Evolutionary conservation across 2,113 vertebrate genomes (phyloP), one percentile per base, ranked within the genome.

Genomic region (Azemiops feae): DNA sequence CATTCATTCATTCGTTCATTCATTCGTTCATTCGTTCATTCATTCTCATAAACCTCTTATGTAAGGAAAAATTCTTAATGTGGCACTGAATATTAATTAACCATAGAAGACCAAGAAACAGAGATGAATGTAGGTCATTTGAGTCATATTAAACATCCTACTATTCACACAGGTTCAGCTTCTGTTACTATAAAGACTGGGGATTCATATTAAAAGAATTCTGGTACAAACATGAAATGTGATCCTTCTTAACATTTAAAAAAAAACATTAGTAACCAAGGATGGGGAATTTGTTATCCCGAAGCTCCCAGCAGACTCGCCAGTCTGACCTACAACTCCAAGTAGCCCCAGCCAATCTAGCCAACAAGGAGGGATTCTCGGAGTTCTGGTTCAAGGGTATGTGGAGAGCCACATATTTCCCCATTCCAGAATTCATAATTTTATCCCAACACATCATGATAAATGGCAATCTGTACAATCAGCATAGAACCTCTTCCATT

Each of bases 11-110:
- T 12, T 88, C 7, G n/a, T n/a, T n/a, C n/a, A n/a, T 47, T n/a
- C 14, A 57, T 11, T 39, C 50, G 47, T 60, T 60, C 58, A 3
- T 27, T 60, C 8, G 25, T 60, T 60, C 58, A 39, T 20, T 47
- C 8, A 7, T 50, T 30, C 45, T 55, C 12, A 88, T 45, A 81
- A 89, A n/a, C 55, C 47, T 58, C 53, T 3, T 50, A 11, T 89
- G 53, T 11, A 34, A 88, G 0, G 0, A 95, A 27, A 2, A 64
- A 1, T 52, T 89, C 0, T 57, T 52, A 10, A 1, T 1, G 0
- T 90, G 5, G 0, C 1, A 34, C 4, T 86, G 16, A 92, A 60
- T 87, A 90, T n/a, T n/a, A 93, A 92, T 81, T 89, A 0, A 2
- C 92, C 22, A 81, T 0, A 47, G 4, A 87, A 45, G 18, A 12